Conservation (phyloP, 2,113 vertebrate species). For the Scophthalmus maximus region DNA sequence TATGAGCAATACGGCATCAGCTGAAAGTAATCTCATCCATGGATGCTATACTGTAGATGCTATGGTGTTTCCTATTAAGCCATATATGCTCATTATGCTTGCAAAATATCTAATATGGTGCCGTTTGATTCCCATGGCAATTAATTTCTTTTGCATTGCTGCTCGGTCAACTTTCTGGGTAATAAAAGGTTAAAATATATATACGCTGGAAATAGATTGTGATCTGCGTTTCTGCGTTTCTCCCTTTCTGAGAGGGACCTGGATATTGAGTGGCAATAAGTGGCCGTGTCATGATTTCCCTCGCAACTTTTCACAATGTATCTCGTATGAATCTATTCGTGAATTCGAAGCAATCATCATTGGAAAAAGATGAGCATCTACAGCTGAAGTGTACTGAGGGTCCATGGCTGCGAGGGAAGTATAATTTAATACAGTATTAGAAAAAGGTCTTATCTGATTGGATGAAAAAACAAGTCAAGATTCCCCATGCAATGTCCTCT, state of each 20-base stretch:
- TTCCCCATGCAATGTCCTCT: too few relatives aligned
- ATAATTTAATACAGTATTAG: not conserved
- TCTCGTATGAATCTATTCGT: not conserved
- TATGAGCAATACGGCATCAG: not conserved
- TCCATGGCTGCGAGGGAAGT: not conserved
- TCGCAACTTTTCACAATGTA: not conserved
- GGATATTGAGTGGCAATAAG: not conserved
- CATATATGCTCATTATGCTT: not conserved
- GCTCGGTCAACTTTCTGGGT: not conserved
- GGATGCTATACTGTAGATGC: not conserved
- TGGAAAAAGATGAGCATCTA: not conserved
- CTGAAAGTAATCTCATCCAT: not conserved
- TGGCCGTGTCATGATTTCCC: not conserved
- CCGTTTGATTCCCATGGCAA: not conserved
- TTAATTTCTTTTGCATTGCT: not conserved
- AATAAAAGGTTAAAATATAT: not conserved
- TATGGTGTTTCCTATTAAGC: not conserved
- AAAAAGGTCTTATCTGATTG: not conserved
- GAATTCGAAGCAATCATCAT: constrained; percentile 8
- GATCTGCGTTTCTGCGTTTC: not conserved
- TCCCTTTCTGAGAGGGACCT: not conserved
- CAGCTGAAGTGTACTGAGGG: not conserved
- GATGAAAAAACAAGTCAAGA: too few relatives aligned
- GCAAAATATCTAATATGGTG: not conserved
- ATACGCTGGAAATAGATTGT: not conserved